Evolutionary conservation across 2,888 invertebrate genomes (phyloP).

Genomic region (Gisinianus flammeolus): DNA sequence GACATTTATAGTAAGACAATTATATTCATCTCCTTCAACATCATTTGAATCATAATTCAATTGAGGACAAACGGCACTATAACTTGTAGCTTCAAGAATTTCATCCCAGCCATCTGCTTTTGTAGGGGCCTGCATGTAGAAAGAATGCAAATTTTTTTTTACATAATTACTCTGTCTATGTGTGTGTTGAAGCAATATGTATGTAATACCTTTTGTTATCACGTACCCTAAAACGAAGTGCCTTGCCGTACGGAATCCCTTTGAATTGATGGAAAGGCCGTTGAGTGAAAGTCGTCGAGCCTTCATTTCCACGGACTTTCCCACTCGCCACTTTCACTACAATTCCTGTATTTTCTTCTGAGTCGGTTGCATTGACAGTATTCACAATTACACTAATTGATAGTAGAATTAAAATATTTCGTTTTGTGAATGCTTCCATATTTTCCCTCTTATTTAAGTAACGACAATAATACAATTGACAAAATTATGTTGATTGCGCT

Average conservation of each 20-base stretch:
- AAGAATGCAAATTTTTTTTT: neutral
- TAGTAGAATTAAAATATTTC: too few species aligned
- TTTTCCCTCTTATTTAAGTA: too few species aligned
- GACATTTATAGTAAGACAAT: constrained; percentile 47
- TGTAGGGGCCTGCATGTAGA: neutral
- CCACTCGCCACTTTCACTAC: constrained; percentile 1
- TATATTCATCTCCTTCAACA: constrained; percentile 44
- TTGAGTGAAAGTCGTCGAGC: neutral
- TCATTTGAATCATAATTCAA: constrained; percentile 22
- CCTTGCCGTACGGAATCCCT: constrained; percentile 16
- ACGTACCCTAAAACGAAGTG: constrained; percentile 20
- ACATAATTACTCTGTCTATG: neutral
- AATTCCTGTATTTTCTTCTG: neutral
- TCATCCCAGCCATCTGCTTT: constrained; percentile 16
- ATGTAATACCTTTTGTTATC: neutral
- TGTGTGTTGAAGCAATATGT: neutral
- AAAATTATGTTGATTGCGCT: too few species aligned
- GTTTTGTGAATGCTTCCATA: too few species aligned
- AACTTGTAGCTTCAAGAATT: constrained; percentile 8
- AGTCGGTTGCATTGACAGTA: neutral
- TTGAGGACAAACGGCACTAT: constrained; percentile 17
- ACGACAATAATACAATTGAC: too few species aligned
- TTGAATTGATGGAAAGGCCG: constrained; percentile 6
- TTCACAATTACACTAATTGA: too few species aligned
- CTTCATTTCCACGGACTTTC: neutral